Percentiles rank a stretch among this genome's conserved stretches.
These are phyloP conservation scores for Puntigrus tetrazona DNA, from an alignment of 2,113 vertebrate species.

Conservation along the genomic window DNA sequence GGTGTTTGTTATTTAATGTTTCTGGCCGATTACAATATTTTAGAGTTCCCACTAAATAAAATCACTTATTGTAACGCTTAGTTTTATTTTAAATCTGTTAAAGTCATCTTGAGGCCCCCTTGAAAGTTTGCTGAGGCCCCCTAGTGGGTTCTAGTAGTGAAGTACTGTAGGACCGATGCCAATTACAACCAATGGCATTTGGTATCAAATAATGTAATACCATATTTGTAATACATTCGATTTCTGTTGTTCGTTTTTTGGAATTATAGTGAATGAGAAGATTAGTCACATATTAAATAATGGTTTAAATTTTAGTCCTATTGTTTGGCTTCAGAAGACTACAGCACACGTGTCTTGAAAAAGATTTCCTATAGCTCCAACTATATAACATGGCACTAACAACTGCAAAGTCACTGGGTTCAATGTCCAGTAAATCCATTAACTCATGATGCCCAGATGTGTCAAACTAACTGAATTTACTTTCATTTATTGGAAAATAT, in stretches of 20 bases:
- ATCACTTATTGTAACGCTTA: not conserved
- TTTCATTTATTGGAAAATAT: not conserved
- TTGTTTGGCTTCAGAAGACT: not conserved
- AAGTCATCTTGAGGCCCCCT: not conserved
- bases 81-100: not conserved
- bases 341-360: not conserved
- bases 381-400: not conserved
- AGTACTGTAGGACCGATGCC: not conserved
- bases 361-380: not conserved
- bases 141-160: not conserved
- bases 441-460: not conserved
- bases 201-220: not conserved
- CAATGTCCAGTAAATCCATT: not conserved
- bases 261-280: not conserved
- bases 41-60: not conserved
- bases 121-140: not conserved
- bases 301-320: not conserved
- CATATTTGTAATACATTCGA: not conserved
- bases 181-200: not conserved
- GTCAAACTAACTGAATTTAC: not conserved
- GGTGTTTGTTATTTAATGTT: not conserved
- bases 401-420: not conserved
- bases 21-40: not conserved
- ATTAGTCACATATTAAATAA: not conserved
- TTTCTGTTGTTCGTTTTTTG: not conserved